Evolutionary conservation across 2,888 invertebrate species (phyloP), one percentile per base, ranked within the genome.

Genomic region (Lasioglossum morio): DNA sequence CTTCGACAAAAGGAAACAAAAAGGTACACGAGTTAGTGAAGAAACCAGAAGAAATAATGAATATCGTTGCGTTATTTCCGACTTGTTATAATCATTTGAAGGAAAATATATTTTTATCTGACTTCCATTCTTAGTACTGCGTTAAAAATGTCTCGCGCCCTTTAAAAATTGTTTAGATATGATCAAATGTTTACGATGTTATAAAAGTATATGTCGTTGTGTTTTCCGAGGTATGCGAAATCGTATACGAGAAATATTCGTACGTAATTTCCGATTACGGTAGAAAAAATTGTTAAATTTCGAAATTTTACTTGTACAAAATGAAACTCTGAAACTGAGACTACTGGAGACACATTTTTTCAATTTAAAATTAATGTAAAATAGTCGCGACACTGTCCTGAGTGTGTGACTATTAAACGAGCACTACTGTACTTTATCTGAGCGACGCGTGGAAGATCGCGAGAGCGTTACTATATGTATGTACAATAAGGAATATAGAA

Each of bases 401-500:
- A 30, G 5, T 16, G 14, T 19, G 30, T 16, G 63, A 16, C 63
- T 16, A 19, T 63, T 30, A 63, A 63, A 30, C 63, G 30, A 27
- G 30, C 63, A 63, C 63, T 63, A 16, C 63, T 82, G 85, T 78
- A 82, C 76, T 77, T 86, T 63, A 57, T 76, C 85, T 84, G 85
- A 86, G 87, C n/a, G 57, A n/a, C 12, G n/a, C 57, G 92, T 92
- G 93, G 92, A 92, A 92, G 72, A 84, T 91, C 90, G 90, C 85
- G 86, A 84, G 91, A 92, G 85, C 34, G n/a, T 60, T 89, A 30
- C 30, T n/a, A 57, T 12, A n/a, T 69, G 23, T 69, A 69, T 69
- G 23, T 69, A 69, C 23, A 37, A 70, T 70, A 90, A 87, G 82
- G 27, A 74, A 79, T 63, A 30, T 91, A 90, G 80, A 7, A 72